Base-by-base conservation (phyloP, 2,797 vertebrate genomes). In the Capromys pilorides region DNA sequence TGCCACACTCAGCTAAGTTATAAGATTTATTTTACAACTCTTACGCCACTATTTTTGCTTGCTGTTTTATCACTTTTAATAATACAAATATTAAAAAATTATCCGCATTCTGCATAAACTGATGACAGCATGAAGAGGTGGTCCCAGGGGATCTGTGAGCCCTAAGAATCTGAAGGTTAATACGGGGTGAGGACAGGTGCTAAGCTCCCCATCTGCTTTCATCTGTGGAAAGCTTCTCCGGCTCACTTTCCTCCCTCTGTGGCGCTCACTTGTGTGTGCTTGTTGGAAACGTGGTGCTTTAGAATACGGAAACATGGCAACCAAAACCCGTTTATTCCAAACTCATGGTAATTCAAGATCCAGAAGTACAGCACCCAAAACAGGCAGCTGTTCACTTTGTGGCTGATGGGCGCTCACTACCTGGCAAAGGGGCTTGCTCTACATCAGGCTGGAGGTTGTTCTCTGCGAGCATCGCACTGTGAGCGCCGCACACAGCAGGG, bases 41-140 rank as follows among this genome's bases (percentile, higher is more conserved):
- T 1, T 1, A 21, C 45, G 31, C 64, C 24, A 78, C 45, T 66
- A 26, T 33, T 92, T 88, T 88, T 78, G 64, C 66, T 84, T 90
- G 86, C 22, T 90, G 6, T 84, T 90, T 85, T 81, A 73, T 82
- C 66, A 31, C 13, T 64, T 88, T 93, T 88, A 51, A n/a, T 73
- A 41, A 82, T 62, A 66, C 9, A 85, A 80, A 81, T 86, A 90
- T 62, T 84, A 88, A 31, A 90, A 95, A 94, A 81, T 45, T 77
- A 67, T 49, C 26, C 77, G 59, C 1, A 54, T 71, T 69, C 59
- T 94, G 51, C 26, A 80, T 54, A 86, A 71, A 49, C 66, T 93
- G 67, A 83, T 39, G 67, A 61, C 41, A 6, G 19, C n/a, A 22
- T 41, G 71, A 95, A 83, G 51, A 31, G 54, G n/a, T 45, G 49